Base-by-base conservation (phyloP, 1,140 invertebrate species). In the Forficula auricularia region DNA sequence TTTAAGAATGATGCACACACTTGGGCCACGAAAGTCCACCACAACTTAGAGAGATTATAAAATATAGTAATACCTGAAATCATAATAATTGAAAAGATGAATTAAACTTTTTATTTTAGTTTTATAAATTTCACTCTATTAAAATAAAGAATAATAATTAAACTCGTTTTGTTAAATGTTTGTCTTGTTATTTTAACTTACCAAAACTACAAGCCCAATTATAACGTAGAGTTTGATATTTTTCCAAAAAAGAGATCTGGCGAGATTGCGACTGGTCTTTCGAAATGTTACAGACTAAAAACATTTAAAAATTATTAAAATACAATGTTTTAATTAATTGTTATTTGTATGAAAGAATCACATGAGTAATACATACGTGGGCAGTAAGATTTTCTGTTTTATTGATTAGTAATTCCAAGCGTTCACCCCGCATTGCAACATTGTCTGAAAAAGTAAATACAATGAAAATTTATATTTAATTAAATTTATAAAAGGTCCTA, bases 221-320 rank as follows among this genome's bases (percentile, higher is more conserved):
- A 90, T 77, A 2, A 89, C 68, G 50, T 89, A 90, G 53, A 92
- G 67, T 59, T 91, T 91, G 2, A 92, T 72, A 59, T 91, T 92
- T 61, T 91, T 91, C 86, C 86, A 91, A 62, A 88, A 94, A 57
- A 92, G 68, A 14, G 82, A 79, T 16, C 85, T 67, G 34, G 87
- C 83, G 13, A 95, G 60, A 48, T 80, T 86, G 53, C 85, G 70
- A 51, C 87, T 89, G 1, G 77, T 81, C 51, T 78, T 80, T 51
- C 82, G 77, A 61, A 91, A 94, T 36, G 82, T 75, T 2, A 90
- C 75, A 10, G 87, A 85, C 86, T 90, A 60, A 53, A 54, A 53
- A 44, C 49, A 13, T n/a, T 20, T 36, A 49, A 40, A 46, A 43
- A 38, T 34, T 40, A 19, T 40, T n/a, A n/a, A n/a, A n/a, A n/a